These are phyloP conservation scores for Sarcophaga peregrina DNA, from an alignment of 1,140 invertebrate species.

Conservation along the genomic window DNA sequence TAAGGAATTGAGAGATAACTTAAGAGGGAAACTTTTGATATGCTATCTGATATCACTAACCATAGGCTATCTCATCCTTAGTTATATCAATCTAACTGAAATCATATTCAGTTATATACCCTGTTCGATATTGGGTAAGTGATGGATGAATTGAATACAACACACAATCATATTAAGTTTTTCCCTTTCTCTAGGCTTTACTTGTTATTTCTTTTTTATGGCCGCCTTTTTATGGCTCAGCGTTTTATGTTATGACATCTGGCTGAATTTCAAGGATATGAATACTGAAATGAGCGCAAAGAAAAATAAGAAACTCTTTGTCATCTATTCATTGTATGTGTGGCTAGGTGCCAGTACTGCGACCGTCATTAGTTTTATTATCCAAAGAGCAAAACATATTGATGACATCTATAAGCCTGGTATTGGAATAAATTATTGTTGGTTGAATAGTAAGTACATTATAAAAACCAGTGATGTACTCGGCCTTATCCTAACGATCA, in stretches of 20 bases:
- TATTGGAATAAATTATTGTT: slow-evolving; percentile 69
- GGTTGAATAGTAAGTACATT: slow-evolving; percentile 72
- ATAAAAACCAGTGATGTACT: not conserved
- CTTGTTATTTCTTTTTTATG: slow-evolving; percentile 80
- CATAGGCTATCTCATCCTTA: slow-evolving; percentile 71
- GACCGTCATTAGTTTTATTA: slow-evolving; percentile 64
- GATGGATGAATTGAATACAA: no score
- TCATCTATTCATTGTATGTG: slow-evolving; percentile 75
- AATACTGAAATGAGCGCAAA: slow-evolving; percentile 52
- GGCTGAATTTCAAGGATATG: slow-evolving; percentile 73
- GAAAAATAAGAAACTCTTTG: slow-evolving; percentile 68
- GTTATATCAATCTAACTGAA: slow-evolving; percentile 61
- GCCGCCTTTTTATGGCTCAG: slow-evolving; percentile 82
- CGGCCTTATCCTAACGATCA: no score
- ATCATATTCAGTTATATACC: not conserved
- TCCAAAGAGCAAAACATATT: slow-evolving; percentile 66
- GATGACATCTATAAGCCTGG: slow-evolving; percentile 67
- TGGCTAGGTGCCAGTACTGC: slow-evolving; percentile 73
- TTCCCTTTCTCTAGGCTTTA: slow-evolving; percentile 66
- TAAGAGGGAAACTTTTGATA: slow-evolving; percentile 79
- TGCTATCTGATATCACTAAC: slow-evolving; percentile 75
- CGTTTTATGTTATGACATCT: slow-evolving; percentile 80
- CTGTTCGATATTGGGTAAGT: slow-evolving; percentile 21
- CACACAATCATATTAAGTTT: no score
- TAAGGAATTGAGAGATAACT: slow-evolving; percentile 73